phyloP scores from a whole-genome alignment of 2,113 vertebrate species.

The Orycteropus afer region DNA sequence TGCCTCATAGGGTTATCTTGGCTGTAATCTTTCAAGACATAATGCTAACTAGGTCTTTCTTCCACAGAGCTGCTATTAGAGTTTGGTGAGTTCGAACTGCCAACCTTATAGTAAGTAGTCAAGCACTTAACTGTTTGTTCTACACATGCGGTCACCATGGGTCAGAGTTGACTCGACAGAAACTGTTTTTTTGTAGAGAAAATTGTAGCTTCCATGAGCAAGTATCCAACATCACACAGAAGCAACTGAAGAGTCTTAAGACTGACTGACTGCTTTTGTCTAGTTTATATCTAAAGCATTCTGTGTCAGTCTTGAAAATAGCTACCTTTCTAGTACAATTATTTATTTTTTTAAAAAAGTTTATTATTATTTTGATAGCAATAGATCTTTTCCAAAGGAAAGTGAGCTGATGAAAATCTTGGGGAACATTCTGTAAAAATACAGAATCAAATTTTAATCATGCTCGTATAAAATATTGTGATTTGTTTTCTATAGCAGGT shows the following conservation, averaged over 20 bases:
- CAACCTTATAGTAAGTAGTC: too few species aligned
- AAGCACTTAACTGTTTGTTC: too few species aligned
- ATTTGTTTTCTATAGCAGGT: background rate
- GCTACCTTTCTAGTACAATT: background rate
- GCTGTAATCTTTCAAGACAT: too few species aligned
- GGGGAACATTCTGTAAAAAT: background rate
- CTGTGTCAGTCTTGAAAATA: background rate
- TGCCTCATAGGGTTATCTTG: too few species aligned
- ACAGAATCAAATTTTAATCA: background rate
- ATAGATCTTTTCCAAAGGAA: background rate
- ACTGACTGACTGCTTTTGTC: background rate
- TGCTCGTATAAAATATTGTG: background rate
- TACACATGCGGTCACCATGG: too few species aligned
- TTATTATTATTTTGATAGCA: slow-evolving; percentile 24
- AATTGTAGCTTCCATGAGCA: background rate
- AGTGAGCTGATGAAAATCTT: background rate
- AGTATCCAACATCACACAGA: background rate
- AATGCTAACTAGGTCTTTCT: too few species aligned
- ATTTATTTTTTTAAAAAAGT: slow-evolving; percentile 46
- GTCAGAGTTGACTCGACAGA: too few species aligned
- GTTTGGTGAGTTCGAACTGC: too few species aligned
- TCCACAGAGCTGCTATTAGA: too few species aligned
- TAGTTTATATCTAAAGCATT: background rate
- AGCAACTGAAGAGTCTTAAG: background rate
- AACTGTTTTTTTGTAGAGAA: background rate